A percentile compares a stretch with the other conserved stretches of the same genome.
Evolutionary conservation across 2,797 vertebrate species (phyloP).

Genomic region (Gymnothorax reevesii): DNA sequence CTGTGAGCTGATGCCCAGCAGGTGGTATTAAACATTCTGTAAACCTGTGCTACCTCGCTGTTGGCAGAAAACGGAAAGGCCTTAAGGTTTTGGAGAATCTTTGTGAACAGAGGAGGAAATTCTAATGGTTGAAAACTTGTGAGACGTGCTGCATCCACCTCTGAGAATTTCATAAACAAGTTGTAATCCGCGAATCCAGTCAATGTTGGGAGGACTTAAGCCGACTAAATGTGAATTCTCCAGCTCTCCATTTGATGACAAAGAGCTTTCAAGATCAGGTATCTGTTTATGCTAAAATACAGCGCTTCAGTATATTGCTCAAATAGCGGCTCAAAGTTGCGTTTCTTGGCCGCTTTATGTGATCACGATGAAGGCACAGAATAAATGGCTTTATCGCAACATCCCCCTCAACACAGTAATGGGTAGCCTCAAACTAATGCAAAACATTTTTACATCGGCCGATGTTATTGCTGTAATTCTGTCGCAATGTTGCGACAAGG

Average conservation of each 20-base stretch:
- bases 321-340: not conserved
- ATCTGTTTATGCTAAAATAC: not conserved
- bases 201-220: too few relatives aligned
- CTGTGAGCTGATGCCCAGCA: not conserved
- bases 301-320: not conserved
- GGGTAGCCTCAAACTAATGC: not conserved
- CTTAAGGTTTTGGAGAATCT: not conserved
- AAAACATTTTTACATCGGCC: too few relatives aligned
- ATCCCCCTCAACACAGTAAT: constrained; percentile 44
- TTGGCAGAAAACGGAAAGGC: not conserved
- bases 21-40: not conserved
- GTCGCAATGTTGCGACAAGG: not conserved
- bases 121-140: too few relatives aligned
- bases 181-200: too few relatives aligned
- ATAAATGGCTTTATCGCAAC: constrained; percentile 26
- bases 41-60: not conserved
- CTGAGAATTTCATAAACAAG: too few relatives aligned
- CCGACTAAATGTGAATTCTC: too few relatives aligned
- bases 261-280: not conserved
- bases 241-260: not conserved
- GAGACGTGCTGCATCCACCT: too few relatives aligned
- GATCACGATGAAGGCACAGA: constrained; percentile 34
- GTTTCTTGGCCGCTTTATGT: not conserved
- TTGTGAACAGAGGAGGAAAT: too few relatives aligned
- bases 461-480: too few relatives aligned